Conservation (phyloP, 2,113 vertebrate genomes). For the Lepus americanus region DNA sequence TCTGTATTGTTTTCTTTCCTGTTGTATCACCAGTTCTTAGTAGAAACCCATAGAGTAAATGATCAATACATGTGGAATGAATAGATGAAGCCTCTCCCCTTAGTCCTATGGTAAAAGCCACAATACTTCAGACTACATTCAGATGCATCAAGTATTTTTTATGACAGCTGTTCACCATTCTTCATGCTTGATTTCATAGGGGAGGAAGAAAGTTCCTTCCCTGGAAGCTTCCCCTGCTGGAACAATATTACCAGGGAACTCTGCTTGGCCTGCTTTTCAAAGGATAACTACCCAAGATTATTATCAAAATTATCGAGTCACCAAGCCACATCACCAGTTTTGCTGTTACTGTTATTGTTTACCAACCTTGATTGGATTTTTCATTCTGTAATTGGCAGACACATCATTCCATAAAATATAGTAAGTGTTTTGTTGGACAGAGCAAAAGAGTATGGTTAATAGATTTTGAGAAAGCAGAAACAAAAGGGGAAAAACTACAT, state of each 20-base stretch:
- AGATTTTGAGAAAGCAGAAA: background rate
- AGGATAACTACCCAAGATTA: background rate
- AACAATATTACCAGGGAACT: background rate
- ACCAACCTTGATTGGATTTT: background rate
- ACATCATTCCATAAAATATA: background rate
- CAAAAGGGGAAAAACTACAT: background rate
- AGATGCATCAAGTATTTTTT: background rate
- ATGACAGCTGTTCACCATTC: background rate
- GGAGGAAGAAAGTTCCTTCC: background rate
- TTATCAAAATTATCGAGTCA: constrained; percentile 40
- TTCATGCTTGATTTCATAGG: background rate
- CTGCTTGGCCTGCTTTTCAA: background rate
- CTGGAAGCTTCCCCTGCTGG: background rate
- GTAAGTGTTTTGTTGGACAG: background rate
- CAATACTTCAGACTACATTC: background rate
- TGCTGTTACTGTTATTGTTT: background rate
- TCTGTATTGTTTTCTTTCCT: background rate
- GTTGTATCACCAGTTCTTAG: background rate
- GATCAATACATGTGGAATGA: background rate
- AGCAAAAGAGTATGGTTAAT: background rate
- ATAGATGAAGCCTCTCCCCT: background rate
- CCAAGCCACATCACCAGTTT: background rate
- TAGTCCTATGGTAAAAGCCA: background rate
- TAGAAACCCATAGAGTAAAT: background rate
- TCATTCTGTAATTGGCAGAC: background rate